Evolutionary conservation across 1,140 invertebrate genomes (phyloP).

Genomic region (Gryllus bimaculatus): DNA sequence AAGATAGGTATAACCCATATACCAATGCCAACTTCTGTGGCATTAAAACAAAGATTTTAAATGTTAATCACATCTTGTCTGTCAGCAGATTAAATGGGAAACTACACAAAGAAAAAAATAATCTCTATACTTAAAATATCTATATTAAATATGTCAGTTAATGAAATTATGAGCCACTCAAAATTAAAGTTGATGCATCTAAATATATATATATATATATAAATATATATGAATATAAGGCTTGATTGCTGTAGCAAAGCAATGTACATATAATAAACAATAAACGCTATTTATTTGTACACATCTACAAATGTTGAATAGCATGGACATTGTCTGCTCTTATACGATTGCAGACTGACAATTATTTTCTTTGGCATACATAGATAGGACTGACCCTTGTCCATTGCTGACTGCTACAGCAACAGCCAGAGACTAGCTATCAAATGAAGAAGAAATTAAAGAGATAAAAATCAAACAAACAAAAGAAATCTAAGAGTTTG

Average conservation of each 20-base stretch:
- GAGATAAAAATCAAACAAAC: conserved; percentile 10
- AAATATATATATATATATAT: background rate
- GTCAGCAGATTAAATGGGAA: conserved; percentile 14
- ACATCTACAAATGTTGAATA: background rate
- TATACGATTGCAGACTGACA: background rate
- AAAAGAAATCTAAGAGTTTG: conserved; percentile 16
- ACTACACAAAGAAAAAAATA: conserved; percentile 12
- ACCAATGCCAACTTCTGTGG: conserved; percentile 7
- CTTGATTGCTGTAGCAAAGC: conserved; percentile 3
- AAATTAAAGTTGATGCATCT: background rate
- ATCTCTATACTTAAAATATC: background rate
- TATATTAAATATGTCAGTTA: background rate
- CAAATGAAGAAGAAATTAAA: background rate
- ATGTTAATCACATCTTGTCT: conserved; percentile 17
- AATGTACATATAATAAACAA: background rate
- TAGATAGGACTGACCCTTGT: background rate
- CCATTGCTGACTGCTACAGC: conserved; percentile 9
- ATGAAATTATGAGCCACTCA: background rate
- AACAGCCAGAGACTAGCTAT: conserved; percentile 13
- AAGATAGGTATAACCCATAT: background rate
- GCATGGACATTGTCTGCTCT: background rate
- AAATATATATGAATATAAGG: no score
- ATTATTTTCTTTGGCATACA: conserved; percentile 2
- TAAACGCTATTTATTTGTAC: conserved; percentile 1
- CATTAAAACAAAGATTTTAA: conserved; percentile 12